Base-by-base conservation (phyloP, 2,888 invertebrate genomes). In the Rapana venosa region DNA sequence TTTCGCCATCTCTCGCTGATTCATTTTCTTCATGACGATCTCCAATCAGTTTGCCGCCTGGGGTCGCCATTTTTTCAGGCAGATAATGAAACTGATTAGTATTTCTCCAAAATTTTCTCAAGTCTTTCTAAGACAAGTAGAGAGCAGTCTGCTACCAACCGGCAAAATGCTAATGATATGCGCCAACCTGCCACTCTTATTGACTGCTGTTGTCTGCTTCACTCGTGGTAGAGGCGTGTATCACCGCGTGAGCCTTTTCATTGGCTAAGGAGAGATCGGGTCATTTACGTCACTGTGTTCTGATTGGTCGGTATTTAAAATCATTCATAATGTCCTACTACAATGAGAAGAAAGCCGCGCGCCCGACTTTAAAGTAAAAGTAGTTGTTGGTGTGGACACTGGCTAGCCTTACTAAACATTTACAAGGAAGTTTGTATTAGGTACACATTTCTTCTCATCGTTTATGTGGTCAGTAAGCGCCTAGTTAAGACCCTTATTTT, bases 121-220 rank as follows among this genome's bases (percentile, higher is more conserved):
- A 83, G 47, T 83, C 81, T 22, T 79, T 79, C 22, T 35, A 11
- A 30, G 22, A 47, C 81, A 47, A 13, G 26, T 47, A 83, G 58
- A 30, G n/a, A 30, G 30, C 22, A 61, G 61, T 86, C 86, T 66
- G 32, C 86, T 86, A 66, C 11, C 32, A 32, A 66, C 87, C 87
- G 87, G 87, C 87, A 47, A 87, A 87, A 87, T 87, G 87, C 87
- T 70, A 87, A 87, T 87, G 87, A 66, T 66, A 32, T 58, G 61
- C 56, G 58, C 58, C 58, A 5, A 20, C n/a, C 58, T 30, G 58
- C 86, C 58, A 58, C 30, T 30, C 17, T 66, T 86, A 61, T 86
- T 66, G 61, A 86, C 35, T 86, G 6, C 66, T 15, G 8, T 35
- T 30, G 61, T 35, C 66, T 32, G 61, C 35, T 86, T 66, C 86